phyloP scores from a whole-genome alignment of 2,888 invertebrate genomes.

The Acrocyrtus sp. region DNA sequence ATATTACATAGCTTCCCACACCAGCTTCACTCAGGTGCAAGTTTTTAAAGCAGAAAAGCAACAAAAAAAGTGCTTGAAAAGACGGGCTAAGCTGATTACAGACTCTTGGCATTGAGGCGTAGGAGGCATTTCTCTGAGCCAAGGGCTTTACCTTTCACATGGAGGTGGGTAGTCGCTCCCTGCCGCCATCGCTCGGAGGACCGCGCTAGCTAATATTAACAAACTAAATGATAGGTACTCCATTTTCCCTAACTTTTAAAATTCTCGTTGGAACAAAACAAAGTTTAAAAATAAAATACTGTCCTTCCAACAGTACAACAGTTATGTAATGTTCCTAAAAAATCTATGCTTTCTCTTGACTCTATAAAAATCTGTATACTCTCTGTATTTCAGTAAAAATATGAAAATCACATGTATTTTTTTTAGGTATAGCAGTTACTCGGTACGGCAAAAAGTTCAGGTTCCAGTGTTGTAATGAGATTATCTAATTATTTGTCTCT shows the following conservation, averaged over 20 bases:
- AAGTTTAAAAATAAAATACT: background rate
- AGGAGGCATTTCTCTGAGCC: no score
- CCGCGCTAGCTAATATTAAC: slow-evolving; percentile 24
- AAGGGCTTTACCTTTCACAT: slow-evolving; percentile 49
- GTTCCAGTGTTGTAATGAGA: background rate
- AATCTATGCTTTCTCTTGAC: background rate
- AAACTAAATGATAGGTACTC: slow-evolving; percentile 20
- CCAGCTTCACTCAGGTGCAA: background rate
- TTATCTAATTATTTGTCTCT: background rate
- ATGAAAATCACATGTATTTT: background rate
- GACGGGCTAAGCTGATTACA: no score
- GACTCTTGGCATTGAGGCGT: no score
- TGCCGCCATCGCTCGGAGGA: slow-evolving; percentile 26
- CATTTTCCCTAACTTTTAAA: no score
- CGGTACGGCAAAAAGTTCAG: background rate
- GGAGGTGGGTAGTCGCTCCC: slow-evolving; percentile 36
- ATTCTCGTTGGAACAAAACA: slow-evolving; percentile 8
- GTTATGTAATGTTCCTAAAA: background rate
- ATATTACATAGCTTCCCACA: background rate
- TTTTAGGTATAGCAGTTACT: background rate
- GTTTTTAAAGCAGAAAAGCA: background rate
- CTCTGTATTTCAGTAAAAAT: background rate
- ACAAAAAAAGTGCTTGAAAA: background rate
- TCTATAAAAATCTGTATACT: no score
- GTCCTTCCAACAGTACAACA: background rate